phyloP scores from a whole-genome alignment of 2,888 invertebrate species.

The Creontiades dilutus region DNA sequence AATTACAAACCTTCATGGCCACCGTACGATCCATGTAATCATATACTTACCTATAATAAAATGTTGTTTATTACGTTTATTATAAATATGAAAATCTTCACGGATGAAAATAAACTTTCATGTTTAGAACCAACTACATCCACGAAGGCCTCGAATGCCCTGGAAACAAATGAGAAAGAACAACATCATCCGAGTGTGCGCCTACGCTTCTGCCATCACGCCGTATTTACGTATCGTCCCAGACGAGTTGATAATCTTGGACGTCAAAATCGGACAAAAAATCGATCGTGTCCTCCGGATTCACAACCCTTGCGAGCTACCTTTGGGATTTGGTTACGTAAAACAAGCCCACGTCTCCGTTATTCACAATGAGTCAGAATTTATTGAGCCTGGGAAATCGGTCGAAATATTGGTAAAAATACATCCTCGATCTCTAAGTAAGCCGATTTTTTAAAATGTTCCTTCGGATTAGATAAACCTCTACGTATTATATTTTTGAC shows the following conservation, averaged over 20 bases:
- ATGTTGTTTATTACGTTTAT: not conserved
- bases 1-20: no score
- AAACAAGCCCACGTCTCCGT: constrained; percentile 79
- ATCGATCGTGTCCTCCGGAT: constrained; percentile 79
- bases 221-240: constrained; percentile 80
- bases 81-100: not conserved
- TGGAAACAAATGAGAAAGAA: constrained; percentile 58
- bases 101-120: no score
- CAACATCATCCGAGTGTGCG: constrained; percentile 79
- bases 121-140: not conserved
- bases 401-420: constrained; percentile 77
- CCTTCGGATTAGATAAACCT: no score
- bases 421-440: constrained; percentile 62
- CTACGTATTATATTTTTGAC: no score
- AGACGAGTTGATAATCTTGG: constrained; percentile 79
- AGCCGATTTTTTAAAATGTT: not conserved
- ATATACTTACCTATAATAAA: no score
- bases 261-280: constrained; percentile 79
- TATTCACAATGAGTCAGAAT: constrained; percentile 77
- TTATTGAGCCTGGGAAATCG: constrained; percentile 78
- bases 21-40: no score
- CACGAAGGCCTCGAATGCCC: not conserved
- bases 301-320: constrained; percentile 79
- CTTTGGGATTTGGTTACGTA: constrained; percentile 79
- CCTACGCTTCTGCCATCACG: constrained; percentile 82